Evolutionary conservation across 2,797 vertebrate species (phyloP).

Genomic region (Eleutherodactylus coqui): DNA sequence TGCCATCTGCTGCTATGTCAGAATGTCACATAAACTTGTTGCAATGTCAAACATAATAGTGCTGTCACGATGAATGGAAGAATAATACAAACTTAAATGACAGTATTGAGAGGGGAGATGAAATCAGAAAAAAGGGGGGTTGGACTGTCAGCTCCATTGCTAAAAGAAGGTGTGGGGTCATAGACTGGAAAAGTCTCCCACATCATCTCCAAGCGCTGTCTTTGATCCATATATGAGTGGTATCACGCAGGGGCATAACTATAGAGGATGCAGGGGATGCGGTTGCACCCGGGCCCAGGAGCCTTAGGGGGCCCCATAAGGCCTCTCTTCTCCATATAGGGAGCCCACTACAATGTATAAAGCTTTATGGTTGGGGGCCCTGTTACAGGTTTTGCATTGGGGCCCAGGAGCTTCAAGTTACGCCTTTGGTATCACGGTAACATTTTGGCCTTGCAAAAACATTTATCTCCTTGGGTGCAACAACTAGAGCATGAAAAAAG

Average conservation of each 20-base stretch:
- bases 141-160: background rate
- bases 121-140: background rate
- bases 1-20: background rate
- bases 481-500: too few species aligned
- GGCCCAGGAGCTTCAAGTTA: too few species aligned
- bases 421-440: background rate
- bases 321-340: too few species aligned
- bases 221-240: background rate
- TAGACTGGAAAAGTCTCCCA: background rate
- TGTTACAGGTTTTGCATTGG: too few species aligned
- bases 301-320: too few species aligned
- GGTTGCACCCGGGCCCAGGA: too few species aligned
- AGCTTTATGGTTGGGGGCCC: too few species aligned
- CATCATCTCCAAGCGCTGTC: background rate
- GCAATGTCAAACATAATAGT: background rate
- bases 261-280: too few species aligned
- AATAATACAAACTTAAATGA: background rate
- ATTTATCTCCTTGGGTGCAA: background rate
- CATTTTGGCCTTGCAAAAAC: background rate
- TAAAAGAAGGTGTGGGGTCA: background rate
- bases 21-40: background rate
- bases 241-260: too few species aligned
- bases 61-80: background rate
- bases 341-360: too few species aligned
- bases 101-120: too few species aligned